Evolutionary conservation across 2,113 vertebrate species (phyloP).

Genomic region (Amphilophus citrinellus): DNA sequence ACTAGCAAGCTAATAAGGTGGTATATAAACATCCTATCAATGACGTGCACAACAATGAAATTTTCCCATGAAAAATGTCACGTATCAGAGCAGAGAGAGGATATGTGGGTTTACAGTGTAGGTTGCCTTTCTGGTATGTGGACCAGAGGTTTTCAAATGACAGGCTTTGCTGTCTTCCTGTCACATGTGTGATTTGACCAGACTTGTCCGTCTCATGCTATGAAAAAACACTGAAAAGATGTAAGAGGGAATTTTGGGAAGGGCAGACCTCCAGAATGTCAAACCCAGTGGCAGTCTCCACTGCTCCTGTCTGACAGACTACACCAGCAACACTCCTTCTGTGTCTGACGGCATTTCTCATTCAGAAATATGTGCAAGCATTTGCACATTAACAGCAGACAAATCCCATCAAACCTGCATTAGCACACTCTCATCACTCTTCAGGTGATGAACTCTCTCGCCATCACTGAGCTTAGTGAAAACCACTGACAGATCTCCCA

Average conservation of each 20-base stretch:
- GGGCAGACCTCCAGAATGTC: slow-evolving; percentile 2
- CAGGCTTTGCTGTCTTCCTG: slow-evolving; percentile 38
- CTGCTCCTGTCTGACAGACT: neutral
- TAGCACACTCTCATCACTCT: neutral
- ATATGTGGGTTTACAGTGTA: neutral
- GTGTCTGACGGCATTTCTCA: neutral
- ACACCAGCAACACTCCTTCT: neutral
- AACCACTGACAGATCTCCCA: neutral
- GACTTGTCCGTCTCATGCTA: slow-evolving; percentile 20
- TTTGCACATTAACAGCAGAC: slow-evolving; percentile 4
- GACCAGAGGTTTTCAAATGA: slow-evolving; percentile 49
- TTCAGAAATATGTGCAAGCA: neutral
- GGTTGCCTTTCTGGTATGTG: slow-evolving; percentile 44
- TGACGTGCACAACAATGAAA: slow-evolving; percentile 2
- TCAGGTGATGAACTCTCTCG: neutral
- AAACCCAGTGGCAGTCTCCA: neutral
- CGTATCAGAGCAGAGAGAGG: neutral
- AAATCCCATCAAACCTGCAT: neutral
- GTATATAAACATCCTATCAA: slow-evolving; percentile 25
- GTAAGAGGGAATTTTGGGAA: neutral
- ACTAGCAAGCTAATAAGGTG: slow-evolving; percentile 16
- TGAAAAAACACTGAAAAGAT: slow-evolving; percentile 13
- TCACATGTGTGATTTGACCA: slow-evolving; percentile 38
- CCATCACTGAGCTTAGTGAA: neutral
- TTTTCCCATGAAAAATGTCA: neutral